Base-by-base conservation (phyloP, 2,797 vertebrate species). In the Sebastiscus tertius region DNA sequence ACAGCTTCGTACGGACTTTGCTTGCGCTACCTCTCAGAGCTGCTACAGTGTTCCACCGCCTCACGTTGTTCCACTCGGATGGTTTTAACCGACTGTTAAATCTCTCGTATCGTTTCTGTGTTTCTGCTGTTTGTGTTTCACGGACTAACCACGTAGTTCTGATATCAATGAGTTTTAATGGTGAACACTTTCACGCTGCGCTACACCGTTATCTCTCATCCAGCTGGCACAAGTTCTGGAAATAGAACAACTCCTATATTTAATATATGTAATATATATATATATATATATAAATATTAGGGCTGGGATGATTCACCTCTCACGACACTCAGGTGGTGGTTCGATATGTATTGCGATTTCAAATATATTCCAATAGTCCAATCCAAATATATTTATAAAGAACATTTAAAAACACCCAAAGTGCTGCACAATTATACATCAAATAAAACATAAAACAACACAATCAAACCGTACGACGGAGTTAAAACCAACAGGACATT, bases 11-110 rank as follows among this genome's bases (percentile, higher is more conserved):
- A 33, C 9, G 13, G 29, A 71, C n/a, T 31, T 33, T 75, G 91
- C 87, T 85, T 84, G 85, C 58, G 81, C 87, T 88, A 75, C 91
- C 87, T 89, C 89, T 86, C 76, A 63, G 81, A 34, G 33, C 33
- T 34, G 33, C 85, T 76, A 12, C 67, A 33, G 62, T 77, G 72
- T 86, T 84, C 73, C 11, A 13, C 11, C 36, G 36, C 71, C 26
- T 74, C 79, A 75, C 75, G 4, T 60, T 10, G 24, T 72, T 66
- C 62, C 54, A 69, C 31, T 46, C 26, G 20, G 33, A 56, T 66
- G 55, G 46, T 68, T 81, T 75, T 0, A 72, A 65, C 58, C 12
- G 87, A 91, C 90, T 88, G 90, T 93, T 91, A 85, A 67, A 73
- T 75, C 34, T 69, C 18, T 49, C 73, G 14, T 85, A 26, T 66